Conservation (phyloP, 2,797 vertebrate genomes). For the Xyrichtys novacula region DNA sequence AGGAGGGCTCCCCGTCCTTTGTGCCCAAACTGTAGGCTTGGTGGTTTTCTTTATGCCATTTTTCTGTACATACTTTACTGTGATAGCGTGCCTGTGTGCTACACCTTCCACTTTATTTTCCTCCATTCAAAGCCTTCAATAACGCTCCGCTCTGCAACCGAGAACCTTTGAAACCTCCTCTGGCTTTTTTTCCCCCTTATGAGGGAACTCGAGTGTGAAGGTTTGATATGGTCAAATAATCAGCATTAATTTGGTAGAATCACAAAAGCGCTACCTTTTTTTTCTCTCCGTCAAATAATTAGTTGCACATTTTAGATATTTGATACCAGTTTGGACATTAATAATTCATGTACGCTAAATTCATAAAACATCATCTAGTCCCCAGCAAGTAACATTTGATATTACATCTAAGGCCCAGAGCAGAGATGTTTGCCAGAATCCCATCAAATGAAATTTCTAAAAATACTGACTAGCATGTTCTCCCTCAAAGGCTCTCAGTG, state of each 20-base stretch:
- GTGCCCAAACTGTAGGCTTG: slow-evolving; percentile 54
- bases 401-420: slow-evolving; percentile 86
- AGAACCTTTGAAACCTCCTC: slow-evolving; percentile 56
- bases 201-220: slow-evolving; percentile 72
- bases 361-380: slow-evolving; percentile 85
- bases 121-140: slow-evolving; percentile 44
- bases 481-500: slow-evolving; percentile 81
- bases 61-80: slow-evolving; percentile 17
- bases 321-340: slow-evolving; percentile 79
- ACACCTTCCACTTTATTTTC: slow-evolving; percentile 33
- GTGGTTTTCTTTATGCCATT: slow-evolving; percentile 41
- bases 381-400: slow-evolving; percentile 87
- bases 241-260: slow-evolving; percentile 75
- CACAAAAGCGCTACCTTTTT: slow-evolving; percentile 55
- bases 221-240: slow-evolving; percentile 75
- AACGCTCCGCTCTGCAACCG: slow-evolving; percentile 25
- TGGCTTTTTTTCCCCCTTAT: slow-evolving; percentile 60
- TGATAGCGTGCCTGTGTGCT: not conserved
- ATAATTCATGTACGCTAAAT: slow-evolving; percentile 85
- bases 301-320: slow-evolving; percentile 78
- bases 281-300: slow-evolving; percentile 73
- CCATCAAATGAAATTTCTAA: slow-evolving; percentile 86
- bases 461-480: slow-evolving; percentile 83
- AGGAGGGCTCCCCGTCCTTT: slow-evolving; percentile 53
- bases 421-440: slow-evolving; percentile 84